These are phyloP conservation scores for Enteromius mattozi DNA, from an alignment of 2,797 vertebrate genomes.

Conservation along the genomic window DNA sequence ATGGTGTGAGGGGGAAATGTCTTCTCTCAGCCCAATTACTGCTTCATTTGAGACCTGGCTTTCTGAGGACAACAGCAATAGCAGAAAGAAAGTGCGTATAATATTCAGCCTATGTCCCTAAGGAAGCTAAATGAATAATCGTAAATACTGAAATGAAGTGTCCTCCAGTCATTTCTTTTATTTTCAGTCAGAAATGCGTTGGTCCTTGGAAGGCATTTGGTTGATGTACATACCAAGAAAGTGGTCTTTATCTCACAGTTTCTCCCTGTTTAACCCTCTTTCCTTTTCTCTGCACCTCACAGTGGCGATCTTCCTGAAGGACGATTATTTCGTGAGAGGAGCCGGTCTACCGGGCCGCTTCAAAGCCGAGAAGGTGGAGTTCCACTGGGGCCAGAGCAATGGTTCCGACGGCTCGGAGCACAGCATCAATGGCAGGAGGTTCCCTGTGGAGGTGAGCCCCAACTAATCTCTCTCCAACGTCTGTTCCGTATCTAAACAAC, in stretches of 20 bases:
- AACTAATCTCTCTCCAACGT: slow-evolving; percentile 26
- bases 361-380: slow-evolving; percentile 96
- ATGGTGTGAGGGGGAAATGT: slow-evolving; percentile 55
- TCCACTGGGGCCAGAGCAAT: slow-evolving; percentile 97
- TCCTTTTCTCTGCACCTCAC: slow-evolving; percentile 57
- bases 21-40: slow-evolving; percentile 64
- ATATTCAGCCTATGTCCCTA: slow-evolving; percentile 54
- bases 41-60: slow-evolving; percentile 61
- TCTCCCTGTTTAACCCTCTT: slow-evolving; percentile 50
- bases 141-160: slow-evolving; percentile 38
- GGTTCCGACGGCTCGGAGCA: slow-evolving; percentile 94
- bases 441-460: slow-evolving; percentile 90
- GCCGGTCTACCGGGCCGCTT: slow-evolving; percentile 92
- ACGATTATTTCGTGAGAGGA: slow-evolving; percentile 93
- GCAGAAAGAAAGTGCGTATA: slow-evolving; percentile 46
- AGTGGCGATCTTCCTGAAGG: slow-evolving; percentile 96
- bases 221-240: slow-evolving; percentile 1
- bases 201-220: slow-evolving; percentile 19
- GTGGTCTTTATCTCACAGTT: slow-evolving; percentile 7
- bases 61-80: slow-evolving; percentile 54
- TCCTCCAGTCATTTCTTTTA: slow-evolving; percentile 38
- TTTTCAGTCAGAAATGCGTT: slow-evolving; percentile 13
- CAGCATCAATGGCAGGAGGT: slow-evolving; percentile 90
- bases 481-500: slow-evolving; percentile 16
- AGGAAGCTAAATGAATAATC: slow-evolving; percentile 57